phyloP scores from a whole-genome alignment of 2,797 vertebrate species.

The Malacoctenus gilli region DNA sequence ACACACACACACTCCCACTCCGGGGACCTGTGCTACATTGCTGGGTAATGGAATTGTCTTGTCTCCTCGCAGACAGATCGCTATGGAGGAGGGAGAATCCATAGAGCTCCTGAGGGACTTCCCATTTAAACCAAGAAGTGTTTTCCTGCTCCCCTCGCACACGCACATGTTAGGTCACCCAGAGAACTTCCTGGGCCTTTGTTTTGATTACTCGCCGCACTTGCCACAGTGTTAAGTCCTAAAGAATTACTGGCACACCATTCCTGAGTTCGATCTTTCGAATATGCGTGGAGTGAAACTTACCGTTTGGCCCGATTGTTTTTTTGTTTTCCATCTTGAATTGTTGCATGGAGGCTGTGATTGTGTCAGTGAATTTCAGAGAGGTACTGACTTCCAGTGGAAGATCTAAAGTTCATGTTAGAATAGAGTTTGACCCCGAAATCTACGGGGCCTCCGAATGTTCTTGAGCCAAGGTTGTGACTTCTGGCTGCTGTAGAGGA shows the following conservation, averaged over 20 bases:
- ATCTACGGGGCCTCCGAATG: too few relatives aligned
- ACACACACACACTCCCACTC: conserved; percentile 42
- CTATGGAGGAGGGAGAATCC: conserved; percentile 43
- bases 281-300: too few relatives aligned
- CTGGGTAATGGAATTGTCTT: conserved; percentile 76
- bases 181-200: conserved; percentile 22
- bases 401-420: too few relatives aligned
- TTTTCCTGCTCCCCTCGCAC: conserved; percentile 31
- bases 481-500: too few relatives aligned
- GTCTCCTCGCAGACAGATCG: conserved; percentile 67
- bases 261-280: too few relatives aligned
- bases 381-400: too few relatives aligned
- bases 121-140: conserved; percentile 59
- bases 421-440: too few relatives aligned
- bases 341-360: too few relatives aligned
- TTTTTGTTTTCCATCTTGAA: too few relatives aligned
- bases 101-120: conserved; percentile 53
- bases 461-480: too few relatives aligned
- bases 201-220: conserved; percentile 43
- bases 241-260: conserved; percentile 37
- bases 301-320: too few relatives aligned
- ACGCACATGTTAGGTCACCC: conserved; percentile 44
- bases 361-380: too few relatives aligned
- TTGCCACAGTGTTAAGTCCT: conserved; percentile 10
- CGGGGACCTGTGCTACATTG: conserved; percentile 61